A percentile compares a stretch with the other conserved stretches of the same genome.
phyloP scores from a whole-genome alignment of 53 echinoderm and acorn worm species.

The Holothuria scabra region DNA sequence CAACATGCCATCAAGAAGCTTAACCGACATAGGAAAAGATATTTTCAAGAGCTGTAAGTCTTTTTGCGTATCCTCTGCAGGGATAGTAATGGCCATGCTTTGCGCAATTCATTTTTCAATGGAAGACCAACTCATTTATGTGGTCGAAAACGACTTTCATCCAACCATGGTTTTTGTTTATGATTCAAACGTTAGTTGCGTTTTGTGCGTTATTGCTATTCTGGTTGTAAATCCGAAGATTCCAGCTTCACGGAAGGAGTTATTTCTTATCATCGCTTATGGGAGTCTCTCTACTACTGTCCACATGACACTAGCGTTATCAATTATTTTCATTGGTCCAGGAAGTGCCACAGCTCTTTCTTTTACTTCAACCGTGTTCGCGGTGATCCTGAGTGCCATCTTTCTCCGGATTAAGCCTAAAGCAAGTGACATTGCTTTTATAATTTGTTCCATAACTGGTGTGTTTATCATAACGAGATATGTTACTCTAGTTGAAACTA shows the following conservation, averaged over 20 bases:
- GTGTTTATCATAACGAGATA: not conserved
- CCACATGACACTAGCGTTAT: not conserved
- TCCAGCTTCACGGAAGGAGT: not conserved
- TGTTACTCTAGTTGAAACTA: not conserved
- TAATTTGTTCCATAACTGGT: conserved; percentile 2
- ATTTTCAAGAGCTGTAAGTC: too few species aligned
- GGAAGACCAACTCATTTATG: too few species aligned
- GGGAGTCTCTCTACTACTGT: not conserved
- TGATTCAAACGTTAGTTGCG: not conserved
- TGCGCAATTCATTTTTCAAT: too few species aligned
- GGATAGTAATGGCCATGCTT: too few species aligned
- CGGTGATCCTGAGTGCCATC: not conserved
- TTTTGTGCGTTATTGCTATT: not conserved
- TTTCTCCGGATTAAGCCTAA: not conserved
- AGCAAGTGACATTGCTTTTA: not conserved
- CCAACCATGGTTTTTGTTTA: not conserved
- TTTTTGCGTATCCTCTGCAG: too few species aligned
- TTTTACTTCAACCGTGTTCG: not conserved
- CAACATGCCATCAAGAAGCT: too few species aligned
- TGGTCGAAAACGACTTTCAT: too few species aligned
- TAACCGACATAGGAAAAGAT: too few species aligned
- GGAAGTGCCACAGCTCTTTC: not conserved
- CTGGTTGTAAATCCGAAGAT: not conserved
- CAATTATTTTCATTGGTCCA: conserved; percentile 10
- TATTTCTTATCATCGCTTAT: not conserved